These are phyloP conservation scores for Paralichthys olivaceus DNA, from an alignment of 2,113 vertebrate genomes.

Conservation along the genomic window DNA sequence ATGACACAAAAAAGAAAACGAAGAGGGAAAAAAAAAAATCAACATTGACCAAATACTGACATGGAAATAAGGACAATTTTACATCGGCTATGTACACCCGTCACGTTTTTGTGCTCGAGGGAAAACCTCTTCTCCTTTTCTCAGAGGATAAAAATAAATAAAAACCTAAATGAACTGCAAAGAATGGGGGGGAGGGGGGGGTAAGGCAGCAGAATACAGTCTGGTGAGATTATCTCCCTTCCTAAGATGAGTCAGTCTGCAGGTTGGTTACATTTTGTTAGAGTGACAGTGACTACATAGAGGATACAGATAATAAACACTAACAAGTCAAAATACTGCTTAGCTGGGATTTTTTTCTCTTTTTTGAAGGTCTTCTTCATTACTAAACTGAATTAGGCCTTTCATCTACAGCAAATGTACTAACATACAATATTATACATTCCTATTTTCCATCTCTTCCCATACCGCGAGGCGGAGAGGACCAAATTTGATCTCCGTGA, in stretches of 20 bases:
- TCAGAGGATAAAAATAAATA: slow-evolving; percentile 44
- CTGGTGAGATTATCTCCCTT: slow-evolving; percentile 67
- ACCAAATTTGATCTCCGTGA: slow-evolving; percentile 74
- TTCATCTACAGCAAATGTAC: slow-evolving; percentile 79
- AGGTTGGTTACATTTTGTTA: slow-evolving; percentile 77
- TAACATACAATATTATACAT: slow-evolving; percentile 86
- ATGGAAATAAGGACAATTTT: slow-evolving; percentile 67
- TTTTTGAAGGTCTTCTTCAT: slow-evolving; percentile 66
- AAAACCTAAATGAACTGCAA: slow-evolving; percentile 44
- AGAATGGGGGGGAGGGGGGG: slow-evolving; percentile 38
- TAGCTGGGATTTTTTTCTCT: slow-evolving; percentile 60
- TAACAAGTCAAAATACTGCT: slow-evolving; percentile 82
- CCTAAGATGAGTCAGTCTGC: slow-evolving; percentile 74
- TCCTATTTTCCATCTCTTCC: slow-evolving; percentile 76
- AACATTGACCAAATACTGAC: slow-evolving; percentile 69
- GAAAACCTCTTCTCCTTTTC: slow-evolving; percentile 16
- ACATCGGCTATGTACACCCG: slow-evolving; percentile 73
- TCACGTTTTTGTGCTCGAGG: slow-evolving; percentile 48
- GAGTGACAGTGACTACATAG: slow-evolving; percentile 80
- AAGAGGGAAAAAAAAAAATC: neutral
- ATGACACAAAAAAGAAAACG: slow-evolving; percentile 26
- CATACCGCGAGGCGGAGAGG: slow-evolving; percentile 66
- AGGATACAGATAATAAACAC: slow-evolving; percentile 81
- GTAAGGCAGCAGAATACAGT: slow-evolving; percentile 83
- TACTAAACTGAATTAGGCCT: slow-evolving; percentile 77